Evolutionary conservation across 2,113 vertebrate species (phyloP), one percentile per base, ranked within the genome.

Genomic region (Verasper variegatus): DNA sequence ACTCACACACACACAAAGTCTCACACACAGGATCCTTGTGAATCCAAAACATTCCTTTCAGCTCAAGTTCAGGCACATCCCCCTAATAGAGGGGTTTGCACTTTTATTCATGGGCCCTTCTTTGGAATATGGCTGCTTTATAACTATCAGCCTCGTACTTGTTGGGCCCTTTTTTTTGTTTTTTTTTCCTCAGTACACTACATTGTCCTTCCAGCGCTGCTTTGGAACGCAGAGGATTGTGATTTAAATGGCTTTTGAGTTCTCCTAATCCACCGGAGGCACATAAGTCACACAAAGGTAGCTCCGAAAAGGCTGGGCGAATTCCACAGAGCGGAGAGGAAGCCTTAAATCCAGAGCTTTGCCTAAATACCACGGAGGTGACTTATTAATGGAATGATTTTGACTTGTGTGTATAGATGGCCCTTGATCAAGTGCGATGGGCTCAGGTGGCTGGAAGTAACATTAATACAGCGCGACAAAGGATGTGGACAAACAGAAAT

Each of bases 11-110:
- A 58, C 65, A 73, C 61, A 54, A 2, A 79, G 37, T 17, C 71
- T 47, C 66, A 83, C 84, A 86, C 86, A 91, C 81, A 87, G 82
- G 84, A 92, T 88, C 84, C 71, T 88, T 90, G 79, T 83, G 84
- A 90, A 93, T 93, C 90, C 90, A 93, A 90, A 92, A 90, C 91
- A 94, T 94, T 94, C 93, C 93, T 89, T 90, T 85, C 82, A 85
- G 84, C 86, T 92, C 93, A 91, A 89, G 93, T 92, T 93, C 91
- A 93, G 92, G 86, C 93, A 93, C 88, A 92, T 94, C 88, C 90
- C 85, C 80, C 86, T 94, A 94, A 94, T 93, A 87, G 92, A 88
- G 90, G 93, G 92, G 88, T 94, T 94, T 91, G 92, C 82, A 87
- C 89, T 91, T 92, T 93, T 92, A 90, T 94, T 93, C 89, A 90